phyloP scores from a whole-genome alignment of 2,113 vertebrate species.

The Seriola quinqueradiata region DNA sequence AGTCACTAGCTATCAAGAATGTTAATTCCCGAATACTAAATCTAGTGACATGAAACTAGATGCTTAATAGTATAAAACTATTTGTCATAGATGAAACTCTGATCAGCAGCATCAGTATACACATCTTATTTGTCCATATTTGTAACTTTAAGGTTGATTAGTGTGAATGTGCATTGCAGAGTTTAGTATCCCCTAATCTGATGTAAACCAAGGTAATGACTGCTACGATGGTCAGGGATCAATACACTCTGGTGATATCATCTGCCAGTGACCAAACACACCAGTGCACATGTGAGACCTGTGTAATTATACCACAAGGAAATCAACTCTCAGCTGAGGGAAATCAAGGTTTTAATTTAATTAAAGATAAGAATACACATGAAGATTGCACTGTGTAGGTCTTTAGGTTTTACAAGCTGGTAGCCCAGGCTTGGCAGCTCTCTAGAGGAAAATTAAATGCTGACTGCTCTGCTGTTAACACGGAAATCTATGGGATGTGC shows the following conservation, averaged over 20 bases:
- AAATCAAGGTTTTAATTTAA: conserved; percentile 82
- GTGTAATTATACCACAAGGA: conserved; percentile 77
- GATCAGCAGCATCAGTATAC: background rate
- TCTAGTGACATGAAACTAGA: background rate
- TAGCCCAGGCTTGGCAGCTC: conserved; percentile 53
- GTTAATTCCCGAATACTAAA: background rate
- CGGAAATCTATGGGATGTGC: conserved; percentile 52
- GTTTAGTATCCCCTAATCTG: conserved; percentile 11
- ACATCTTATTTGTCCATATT: background rate
- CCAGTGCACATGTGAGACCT: conserved; percentile 50
- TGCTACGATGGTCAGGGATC: conserved; percentile 66
- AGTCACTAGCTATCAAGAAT: background rate
- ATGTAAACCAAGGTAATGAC: conserved; percentile 46
- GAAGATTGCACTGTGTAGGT: conserved; percentile 53
- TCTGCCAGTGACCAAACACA: conserved; percentile 68
- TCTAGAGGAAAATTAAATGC: conserved; percentile 72
- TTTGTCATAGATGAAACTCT: background rate
- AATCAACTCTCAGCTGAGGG: conserved; percentile 70
- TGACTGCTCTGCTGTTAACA: conserved; percentile 65
- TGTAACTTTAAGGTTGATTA: background rate
- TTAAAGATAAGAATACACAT: conserved; percentile 73
- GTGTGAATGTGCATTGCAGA: background rate
- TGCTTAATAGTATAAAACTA: background rate
- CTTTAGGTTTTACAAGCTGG: conserved; percentile 74
- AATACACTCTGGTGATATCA: conserved; percentile 69